Conservation (phyloP, 2,888 invertebrate species). For the Trichopria drosophilae region DNA sequence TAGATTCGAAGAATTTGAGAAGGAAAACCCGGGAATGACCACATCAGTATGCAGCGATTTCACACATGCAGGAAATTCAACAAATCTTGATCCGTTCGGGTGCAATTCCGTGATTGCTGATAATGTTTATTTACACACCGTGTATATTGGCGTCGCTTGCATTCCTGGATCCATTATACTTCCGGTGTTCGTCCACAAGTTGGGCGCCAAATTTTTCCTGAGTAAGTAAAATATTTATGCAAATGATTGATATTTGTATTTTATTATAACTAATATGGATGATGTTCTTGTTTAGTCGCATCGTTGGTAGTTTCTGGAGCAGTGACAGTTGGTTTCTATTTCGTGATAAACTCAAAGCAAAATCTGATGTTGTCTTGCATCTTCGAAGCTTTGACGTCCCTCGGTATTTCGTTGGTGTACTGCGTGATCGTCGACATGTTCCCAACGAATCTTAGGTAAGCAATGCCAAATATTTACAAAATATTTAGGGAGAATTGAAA, state of each 20-base stretch:
- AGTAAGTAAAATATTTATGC: slow-evolving; percentile 62
- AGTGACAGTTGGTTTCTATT: slow-evolving; percentile 76
- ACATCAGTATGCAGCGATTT: slow-evolving; percentile 81
- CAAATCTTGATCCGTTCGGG: slow-evolving; percentile 60
- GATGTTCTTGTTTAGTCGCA: slow-evolving; percentile 64
- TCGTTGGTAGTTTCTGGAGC: slow-evolving; percentile 73
- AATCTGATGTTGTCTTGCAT: slow-evolving; percentile 77
- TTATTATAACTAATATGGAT: background rate
- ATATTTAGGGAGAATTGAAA: background rate
- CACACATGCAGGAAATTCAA: slow-evolving; percentile 58
- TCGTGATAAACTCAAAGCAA: slow-evolving; percentile 70
- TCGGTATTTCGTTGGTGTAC: slow-evolving; percentile 79
- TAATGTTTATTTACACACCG: slow-evolving; percentile 74
- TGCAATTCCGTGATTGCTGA: slow-evolving; percentile 69
- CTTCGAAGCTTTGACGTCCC: slow-evolving; percentile 78
- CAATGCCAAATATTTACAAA: no score
- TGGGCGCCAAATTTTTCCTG: slow-evolving; percentile 81
- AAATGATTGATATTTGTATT: slow-evolving; percentile 8
- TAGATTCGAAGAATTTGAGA: slow-evolving; percentile 77
- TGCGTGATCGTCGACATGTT: slow-evolving; percentile 81
- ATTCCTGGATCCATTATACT: slow-evolving; percentile 79
- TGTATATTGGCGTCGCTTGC: slow-evolving; percentile 79
- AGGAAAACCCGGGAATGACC: slow-evolving; percentile 66
- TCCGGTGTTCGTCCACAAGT: slow-evolving; percentile 76
- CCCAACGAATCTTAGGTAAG: slow-evolving; percentile 79